Evolutionary conservation across 1,140 invertebrate species (phyloP).

Genomic region (Zaprionus inermis): DNA sequence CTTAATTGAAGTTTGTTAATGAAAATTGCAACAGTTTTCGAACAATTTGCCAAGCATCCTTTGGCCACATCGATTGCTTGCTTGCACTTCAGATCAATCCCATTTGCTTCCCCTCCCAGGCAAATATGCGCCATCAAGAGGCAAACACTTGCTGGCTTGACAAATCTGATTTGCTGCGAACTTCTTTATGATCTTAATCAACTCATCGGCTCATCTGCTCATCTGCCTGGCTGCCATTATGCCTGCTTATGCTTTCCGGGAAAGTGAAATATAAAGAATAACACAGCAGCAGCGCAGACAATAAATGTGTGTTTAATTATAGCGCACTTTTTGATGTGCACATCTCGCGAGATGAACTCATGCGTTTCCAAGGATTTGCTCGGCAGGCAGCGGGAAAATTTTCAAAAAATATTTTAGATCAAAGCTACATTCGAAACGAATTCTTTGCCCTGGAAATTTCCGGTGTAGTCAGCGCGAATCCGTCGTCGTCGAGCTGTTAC

Average conservation of each 20-base stretch:
- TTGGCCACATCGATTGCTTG: constrained; percentile 22
- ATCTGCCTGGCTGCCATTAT: neutral
- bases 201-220: no score
- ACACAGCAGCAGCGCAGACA: neutral
- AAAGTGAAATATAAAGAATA: constrained; percentile 11
- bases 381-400: constrained; percentile 4
- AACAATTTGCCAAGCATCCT: constrained; percentile 42
- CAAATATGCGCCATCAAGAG: neutral
- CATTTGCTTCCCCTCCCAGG: no score
- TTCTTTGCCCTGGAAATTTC: constrained; percentile 40
- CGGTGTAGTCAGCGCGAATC: constrained; percentile 17
- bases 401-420: constrained; percentile 3
- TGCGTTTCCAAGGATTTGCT: constrained; percentile 1
- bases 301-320: constrained; percentile 13
- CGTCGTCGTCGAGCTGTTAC: constrained; percentile 30
- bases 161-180: constrained; percentile 15
- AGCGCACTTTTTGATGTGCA: constrained; percentile 7
- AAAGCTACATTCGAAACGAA: constrained; percentile 16
- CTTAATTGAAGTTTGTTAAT: constrained; percentile 82
- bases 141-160: constrained; percentile 1
- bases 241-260: constrained; percentile 12
- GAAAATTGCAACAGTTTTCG: constrained; percentile 74
- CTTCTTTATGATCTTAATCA: constrained; percentile 5
- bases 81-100: constrained; percentile 1
- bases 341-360: neutral